Evolutionary conservation across 1,140 invertebrate genomes (phyloP).

Genomic region (Bombus polaris): DNA sequence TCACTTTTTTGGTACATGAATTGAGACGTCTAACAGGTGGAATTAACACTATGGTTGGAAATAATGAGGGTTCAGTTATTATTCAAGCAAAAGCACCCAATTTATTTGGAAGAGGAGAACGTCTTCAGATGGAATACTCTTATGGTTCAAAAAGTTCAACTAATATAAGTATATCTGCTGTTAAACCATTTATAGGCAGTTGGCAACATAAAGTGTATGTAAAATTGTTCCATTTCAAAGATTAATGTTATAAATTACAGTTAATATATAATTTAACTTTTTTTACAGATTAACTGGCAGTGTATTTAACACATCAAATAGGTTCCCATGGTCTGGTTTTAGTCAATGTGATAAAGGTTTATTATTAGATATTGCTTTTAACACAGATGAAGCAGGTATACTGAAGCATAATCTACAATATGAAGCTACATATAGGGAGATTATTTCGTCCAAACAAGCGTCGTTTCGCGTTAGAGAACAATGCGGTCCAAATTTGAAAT

Average conservation of each 20-base stretch:
- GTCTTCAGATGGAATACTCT: constrained; percentile 89
- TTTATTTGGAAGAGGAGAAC: constrained; percentile 91
- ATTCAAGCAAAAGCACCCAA: constrained; percentile 90
- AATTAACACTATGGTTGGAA: constrained; percentile 91
- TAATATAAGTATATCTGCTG: constrained; percentile 88
- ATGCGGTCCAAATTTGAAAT: constrained; percentile 93
- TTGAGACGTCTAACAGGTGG: constrained; percentile 88
- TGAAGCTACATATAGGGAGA: constrained; percentile 91
- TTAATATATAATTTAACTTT: constrained; percentile 28
- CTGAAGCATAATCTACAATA: constrained; percentile 91
- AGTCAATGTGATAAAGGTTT: constrained; percentile 86
- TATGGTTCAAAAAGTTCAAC: constrained; percentile 88
- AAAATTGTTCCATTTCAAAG: neutral
- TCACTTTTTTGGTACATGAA: constrained; percentile 92
- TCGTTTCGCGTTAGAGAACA: constrained; percentile 92
- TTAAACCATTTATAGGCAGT: constrained; percentile 88
- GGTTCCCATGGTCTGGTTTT: constrained; percentile 92
- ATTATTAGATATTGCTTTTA: constrained; percentile 86
- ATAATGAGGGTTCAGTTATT: constrained; percentile 92
- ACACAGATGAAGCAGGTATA: constrained; percentile 83
- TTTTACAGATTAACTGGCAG: constrained; percentile 85
- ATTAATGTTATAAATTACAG: constrained; percentile 1
- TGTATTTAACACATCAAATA: constrained; percentile 88
- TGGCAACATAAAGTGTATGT: constrained; percentile 77
- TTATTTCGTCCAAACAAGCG: constrained; percentile 85